Evolutionary conservation across 2,797 vertebrate species (phyloP), one percentile per base, ranked within the genome.

Genomic region (Liasis olivaceus): DNA sequence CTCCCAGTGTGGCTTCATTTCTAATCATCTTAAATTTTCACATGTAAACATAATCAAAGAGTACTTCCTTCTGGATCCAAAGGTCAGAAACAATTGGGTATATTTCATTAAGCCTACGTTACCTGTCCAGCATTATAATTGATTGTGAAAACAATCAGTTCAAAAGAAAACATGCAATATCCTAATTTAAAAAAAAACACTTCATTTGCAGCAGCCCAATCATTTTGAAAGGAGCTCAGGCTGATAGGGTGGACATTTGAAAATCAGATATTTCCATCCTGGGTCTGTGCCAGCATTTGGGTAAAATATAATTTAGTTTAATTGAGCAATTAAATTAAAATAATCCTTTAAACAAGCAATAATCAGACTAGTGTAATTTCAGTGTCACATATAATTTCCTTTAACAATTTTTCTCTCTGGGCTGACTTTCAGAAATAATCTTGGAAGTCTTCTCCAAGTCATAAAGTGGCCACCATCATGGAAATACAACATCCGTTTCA

Each of bases 261-360:
- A 93, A 95, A 85, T 54, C 93, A 28, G 84, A 9, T 77, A 93
- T 94, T 94, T 93, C 88, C 22, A 88, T 72, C 85, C 92, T 95
- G 95, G 93, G 91, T 86, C 92, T 24, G 1, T 77, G 96, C 95
- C 97, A 96, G 69, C 47, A 89, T 84, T 89, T 93, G 0, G 0
- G 58, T 60, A 86, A 93, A 91, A 93, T 89, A 95, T 96, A 95
- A 97, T 97, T 97, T 96, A 93, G 96, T 94, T 95, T 97, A 97
- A 97, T 95, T 96, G 96, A 97, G 96, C 95, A 96, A 97, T 97
- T 97, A 97, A 96, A 97, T 95, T 93, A 96, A 95, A 97, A 97
- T 96, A 96, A 97, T 96, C 89, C 96, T 96, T 96, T 95, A 96
- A 97, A 95, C 88, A 94, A 95, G 95, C 95, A 92, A 42, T 95